phyloP scores from a whole-genome alignment of 2,797 vertebrate species.

The Acrocephalus scirpaceus region DNA sequence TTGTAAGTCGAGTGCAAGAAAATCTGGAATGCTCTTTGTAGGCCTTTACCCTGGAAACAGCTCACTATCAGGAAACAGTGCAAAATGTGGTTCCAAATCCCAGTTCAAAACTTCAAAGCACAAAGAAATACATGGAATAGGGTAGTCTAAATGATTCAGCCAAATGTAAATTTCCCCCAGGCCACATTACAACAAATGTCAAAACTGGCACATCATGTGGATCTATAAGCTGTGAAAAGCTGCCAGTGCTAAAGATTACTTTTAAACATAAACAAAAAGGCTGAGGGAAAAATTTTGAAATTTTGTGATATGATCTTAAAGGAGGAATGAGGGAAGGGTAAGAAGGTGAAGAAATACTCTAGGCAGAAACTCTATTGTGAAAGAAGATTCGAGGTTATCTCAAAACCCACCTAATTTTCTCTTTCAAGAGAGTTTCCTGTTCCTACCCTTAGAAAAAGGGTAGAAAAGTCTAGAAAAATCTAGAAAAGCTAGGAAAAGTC shows the following conservation, averaged over 20 bases:
- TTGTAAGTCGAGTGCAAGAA: fast-evolving
- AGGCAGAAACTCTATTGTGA: background rate
- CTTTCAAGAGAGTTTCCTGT: background rate
- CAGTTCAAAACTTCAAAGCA: background rate
- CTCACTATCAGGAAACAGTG: background rate
- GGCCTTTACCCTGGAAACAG: background rate
- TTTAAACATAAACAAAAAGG: background rate
- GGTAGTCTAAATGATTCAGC: background rate
- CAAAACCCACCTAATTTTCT: background rate
- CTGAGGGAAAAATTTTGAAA: background rate
- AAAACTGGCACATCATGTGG: fast-evolving
- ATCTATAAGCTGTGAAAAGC: background rate
- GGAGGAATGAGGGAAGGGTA: background rate
- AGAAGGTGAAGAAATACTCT: background rate
- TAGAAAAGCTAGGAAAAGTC: background rate
- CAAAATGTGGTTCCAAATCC: background rate
- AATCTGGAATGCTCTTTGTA: background rate
- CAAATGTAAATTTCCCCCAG: background rate
- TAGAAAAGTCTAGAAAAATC: background rate
- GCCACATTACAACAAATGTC: background rate
- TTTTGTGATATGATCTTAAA: background rate
- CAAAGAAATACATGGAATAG: background rate
- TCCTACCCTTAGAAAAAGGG: background rate
- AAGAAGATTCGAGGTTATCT: background rate
- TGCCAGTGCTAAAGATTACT: background rate